These are phyloP conservation scores for Calliphora vomitoria DNA, from an alignment of 2,888 invertebrate species.

Conservation along the genomic window DNA sequence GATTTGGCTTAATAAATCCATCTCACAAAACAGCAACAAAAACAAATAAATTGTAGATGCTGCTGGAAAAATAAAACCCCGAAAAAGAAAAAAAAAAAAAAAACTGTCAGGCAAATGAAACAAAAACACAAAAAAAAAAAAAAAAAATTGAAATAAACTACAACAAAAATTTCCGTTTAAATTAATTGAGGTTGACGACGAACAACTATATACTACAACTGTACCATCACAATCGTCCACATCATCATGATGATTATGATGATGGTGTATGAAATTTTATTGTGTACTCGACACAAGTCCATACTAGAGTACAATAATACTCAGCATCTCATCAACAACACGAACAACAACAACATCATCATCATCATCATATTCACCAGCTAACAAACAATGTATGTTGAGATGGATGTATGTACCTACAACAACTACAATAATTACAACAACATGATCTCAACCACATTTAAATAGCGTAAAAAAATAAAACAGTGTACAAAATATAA, in stretches of 20 bases:
- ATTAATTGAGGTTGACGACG: slow-evolving; percentile 74
- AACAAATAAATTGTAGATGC: slow-evolving; percentile 38
- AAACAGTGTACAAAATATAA: slow-evolving; percentile 70
- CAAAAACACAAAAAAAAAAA: slow-evolving; percentile 8
- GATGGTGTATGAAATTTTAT: slow-evolving; percentile 56
- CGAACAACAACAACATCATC: not conserved
- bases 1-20: slow-evolving; percentile 73
- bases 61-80: slow-evolving; percentile 63
- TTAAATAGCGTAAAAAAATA: slow-evolving; percentile 74
- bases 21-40: slow-evolving; percentile 43
- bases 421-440: slow-evolving; percentile 60
- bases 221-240: slow-evolving; percentile 64
- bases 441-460: slow-evolving; percentile 73
- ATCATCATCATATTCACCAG: too few species aligned
- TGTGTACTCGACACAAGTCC: slow-evolving; percentile 18
- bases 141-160: slow-evolving; percentile 57
- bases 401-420: slow-evolving; percentile 5
- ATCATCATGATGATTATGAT: slow-evolving; percentile 24
- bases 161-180: slow-evolving; percentile 72
- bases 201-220: slow-evolving; percentile 56
- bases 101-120: slow-evolving; percentile 47
- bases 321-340: slow-evolving; percentile 38
- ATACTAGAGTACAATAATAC: slow-evolving; percentile 13
- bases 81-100: too few species aligned
- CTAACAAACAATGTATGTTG: slow-evolving; percentile 48